Base-by-base conservation (phyloP, 1,140 invertebrate species). In the Drosophila ercepeae region DNA sequence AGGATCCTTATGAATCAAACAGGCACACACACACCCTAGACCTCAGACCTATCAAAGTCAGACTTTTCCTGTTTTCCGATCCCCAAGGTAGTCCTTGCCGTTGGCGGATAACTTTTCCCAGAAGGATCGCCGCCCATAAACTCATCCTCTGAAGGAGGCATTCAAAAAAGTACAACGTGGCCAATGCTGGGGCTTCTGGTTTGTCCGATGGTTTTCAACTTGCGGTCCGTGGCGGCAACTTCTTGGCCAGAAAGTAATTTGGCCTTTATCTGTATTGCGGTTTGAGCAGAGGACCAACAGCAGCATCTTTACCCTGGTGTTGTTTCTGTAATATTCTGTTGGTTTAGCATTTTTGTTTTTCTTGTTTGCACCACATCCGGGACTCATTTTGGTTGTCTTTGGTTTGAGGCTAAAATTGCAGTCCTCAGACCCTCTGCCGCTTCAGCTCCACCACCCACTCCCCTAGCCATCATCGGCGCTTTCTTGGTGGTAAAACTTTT, bases 231-330 rank as follows among this genome's bases (percentile, higher is more conserved):
- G 78, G 78, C 32, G 72, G 68, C 82, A 77, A 44, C 72, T 72
- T 77, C 82, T 88, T 86, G 82, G 82, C 82, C 82, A 88, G 68
- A 86, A 86, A 82, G 82, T 88, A 88, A 88, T 82, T 86, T 86
- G 82, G 69, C 77, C 83, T 88, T 82, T 86, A 86, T 86, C 82
- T 86, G 77, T 86, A 77, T 77, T 82, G 82, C 82, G 82, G 82
- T 77, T 86, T 88, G 72, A 86, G 71, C 77, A 86, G 82, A 29
- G 60, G 42, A 41, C 58, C 69, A 70, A 70, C 48, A 36, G 51
- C 58, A 41, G 41, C 41, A 60, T 46, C 67, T 71, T 72, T 59
- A 8, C 29, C 67, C 25, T 48, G 19, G 42, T 39, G 45, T 39
- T 84, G 60, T 52, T 84, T 57, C 49, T 73, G 45, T 69, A 74